phyloP scores from a whole-genome alignment of 2,888 invertebrate species.

The Polyommatus iphigenia region DNA sequence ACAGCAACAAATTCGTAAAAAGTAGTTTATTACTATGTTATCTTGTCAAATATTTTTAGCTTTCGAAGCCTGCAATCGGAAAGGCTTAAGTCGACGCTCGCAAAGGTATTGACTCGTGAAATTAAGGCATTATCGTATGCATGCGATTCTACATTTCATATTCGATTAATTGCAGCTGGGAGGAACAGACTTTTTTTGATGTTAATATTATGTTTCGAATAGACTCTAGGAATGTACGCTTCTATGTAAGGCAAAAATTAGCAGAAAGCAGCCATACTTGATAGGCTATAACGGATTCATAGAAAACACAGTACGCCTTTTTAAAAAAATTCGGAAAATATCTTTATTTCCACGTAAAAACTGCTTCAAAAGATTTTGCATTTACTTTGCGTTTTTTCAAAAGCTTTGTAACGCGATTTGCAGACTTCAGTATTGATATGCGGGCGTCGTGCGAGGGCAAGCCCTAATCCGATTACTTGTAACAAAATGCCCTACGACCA shows the following conservation, averaged over 20 bases:
- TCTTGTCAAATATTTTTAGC: constrained; percentile 24
- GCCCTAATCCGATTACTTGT: constrained; percentile 73
- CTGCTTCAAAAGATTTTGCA: constrained; percentile 15
- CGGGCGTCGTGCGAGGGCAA: constrained; percentile 60
- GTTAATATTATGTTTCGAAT: neutral
- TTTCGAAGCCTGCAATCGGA: constrained; percentile 42
- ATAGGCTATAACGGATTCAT: neutral
- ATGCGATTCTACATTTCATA: constrained; percentile 48
- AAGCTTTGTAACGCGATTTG: constrained; percentile 26
- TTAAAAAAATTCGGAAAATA: neutral
- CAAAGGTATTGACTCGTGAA: constrained; percentile 70
- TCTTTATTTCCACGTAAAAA: neutral
- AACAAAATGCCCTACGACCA: constrained; percentile 68
- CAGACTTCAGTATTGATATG: constrained; percentile 56
- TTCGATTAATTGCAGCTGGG: constrained; percentile 1
- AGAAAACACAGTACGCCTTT: neutral
- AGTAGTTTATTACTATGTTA: constrained; percentile 7
- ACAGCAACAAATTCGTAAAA: neutral
- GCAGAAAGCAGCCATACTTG: neutral
- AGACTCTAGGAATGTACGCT: neutral
- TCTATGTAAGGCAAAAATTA: neutral
- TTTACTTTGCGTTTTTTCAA: constrained; percentile 12
- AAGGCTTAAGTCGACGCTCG: constrained; percentile 62
- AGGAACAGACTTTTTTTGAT: neutral
- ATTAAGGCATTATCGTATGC: constrained; percentile 63